phyloP scores from a whole-genome alignment of 2,797 vertebrate genomes.

The Nannoperca australis region DNA sequence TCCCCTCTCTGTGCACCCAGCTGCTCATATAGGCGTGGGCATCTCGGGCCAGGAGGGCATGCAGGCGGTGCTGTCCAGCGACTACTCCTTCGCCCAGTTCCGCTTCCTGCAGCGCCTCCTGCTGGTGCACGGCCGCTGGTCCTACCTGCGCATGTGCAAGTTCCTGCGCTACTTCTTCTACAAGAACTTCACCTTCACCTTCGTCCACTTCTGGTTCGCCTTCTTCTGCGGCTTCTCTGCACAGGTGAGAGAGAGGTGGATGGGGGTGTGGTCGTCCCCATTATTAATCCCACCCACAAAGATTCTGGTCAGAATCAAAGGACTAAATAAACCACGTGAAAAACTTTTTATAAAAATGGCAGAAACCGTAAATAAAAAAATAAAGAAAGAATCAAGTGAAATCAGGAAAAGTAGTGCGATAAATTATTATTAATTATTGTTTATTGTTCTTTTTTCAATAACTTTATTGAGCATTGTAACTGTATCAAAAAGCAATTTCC shows the following conservation, averaged over 20 bases:
- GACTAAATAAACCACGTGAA: too few relatives aligned
- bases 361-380: too few relatives aligned
- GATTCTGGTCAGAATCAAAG: too few relatives aligned
- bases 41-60: conserved; percentile 96
- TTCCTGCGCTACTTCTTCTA: conserved; percentile 98
- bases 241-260: conserved; percentile 85
- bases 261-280: too few relatives aligned
- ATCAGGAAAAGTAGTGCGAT: too few relatives aligned
- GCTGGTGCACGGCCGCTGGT: conserved; percentile 96
- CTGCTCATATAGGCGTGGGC: conserved; percentile 94
- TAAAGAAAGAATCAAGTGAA: too few relatives aligned
- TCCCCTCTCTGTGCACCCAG: conserved; percentile 67
- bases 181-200: conserved; percentile 97
- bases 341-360: too few relatives aligned
- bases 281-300: too few relatives aligned
- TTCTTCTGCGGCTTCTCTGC: conserved; percentile 98
- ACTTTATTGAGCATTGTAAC: too few relatives aligned
- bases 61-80: conserved; percentile 95
- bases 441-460: too few relatives aligned
- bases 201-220: conserved; percentile 96
- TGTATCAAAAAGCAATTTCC: too few relatives aligned
- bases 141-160: conserved; percentile 97
- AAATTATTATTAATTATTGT: too few relatives aligned
- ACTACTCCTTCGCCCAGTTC: conserved; percentile 96
- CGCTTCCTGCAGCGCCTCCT: conserved; percentile 93